A percentile compares a stretch with the other conserved stretches of the same genome.
These are phyloP conservation scores for Lemur catta DNA, from an alignment of 2,797 vertebrate species.

Conservation along the genomic window DNA sequence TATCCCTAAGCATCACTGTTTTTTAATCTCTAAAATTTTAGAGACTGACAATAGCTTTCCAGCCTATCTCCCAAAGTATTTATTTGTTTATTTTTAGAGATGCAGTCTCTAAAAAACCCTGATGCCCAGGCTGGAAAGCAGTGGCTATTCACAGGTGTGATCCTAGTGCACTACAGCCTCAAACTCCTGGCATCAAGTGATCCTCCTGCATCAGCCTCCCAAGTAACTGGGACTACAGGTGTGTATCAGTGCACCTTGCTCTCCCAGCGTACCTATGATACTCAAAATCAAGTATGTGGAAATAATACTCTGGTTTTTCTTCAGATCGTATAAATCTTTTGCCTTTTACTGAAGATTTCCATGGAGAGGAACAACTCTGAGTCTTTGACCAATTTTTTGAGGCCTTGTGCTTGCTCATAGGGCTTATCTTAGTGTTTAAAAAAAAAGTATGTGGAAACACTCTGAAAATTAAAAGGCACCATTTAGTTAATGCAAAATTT, in stretches of 20 bases:
- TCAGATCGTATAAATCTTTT: conserved; percentile 55
- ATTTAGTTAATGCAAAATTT: not conserved
- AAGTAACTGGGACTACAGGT: not conserved
- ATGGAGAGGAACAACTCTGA: conserved; percentile 46
- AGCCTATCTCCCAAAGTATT: not conserved
- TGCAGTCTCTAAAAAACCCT: not conserved
- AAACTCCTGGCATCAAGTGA: not conserved
- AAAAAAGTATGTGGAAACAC: not conserved
- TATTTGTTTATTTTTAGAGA: not conserved
- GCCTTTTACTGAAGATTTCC: conserved; percentile 73
- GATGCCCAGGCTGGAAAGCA: not conserved
- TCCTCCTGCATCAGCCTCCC: not conserved
- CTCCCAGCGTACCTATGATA: not conserved
- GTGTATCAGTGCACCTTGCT: not conserved
- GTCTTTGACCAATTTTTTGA: conserved; percentile 47
- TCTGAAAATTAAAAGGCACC: not conserved
- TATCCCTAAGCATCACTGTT: not conserved
- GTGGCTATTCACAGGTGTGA: not conserved
- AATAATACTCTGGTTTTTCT: not conserved
- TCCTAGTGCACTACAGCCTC: not conserved
- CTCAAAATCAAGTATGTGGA: not conserved
- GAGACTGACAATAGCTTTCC: not conserved
- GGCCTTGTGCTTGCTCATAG: not conserved
- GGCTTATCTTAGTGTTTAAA: too few relatives aligned
- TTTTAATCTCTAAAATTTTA: not conserved